Evolutionary conservation across 2,797 vertebrate genomes (phyloP), one percentile per base, ranked within the genome.

Genomic region (Orientallactaga sibirica): DNA sequence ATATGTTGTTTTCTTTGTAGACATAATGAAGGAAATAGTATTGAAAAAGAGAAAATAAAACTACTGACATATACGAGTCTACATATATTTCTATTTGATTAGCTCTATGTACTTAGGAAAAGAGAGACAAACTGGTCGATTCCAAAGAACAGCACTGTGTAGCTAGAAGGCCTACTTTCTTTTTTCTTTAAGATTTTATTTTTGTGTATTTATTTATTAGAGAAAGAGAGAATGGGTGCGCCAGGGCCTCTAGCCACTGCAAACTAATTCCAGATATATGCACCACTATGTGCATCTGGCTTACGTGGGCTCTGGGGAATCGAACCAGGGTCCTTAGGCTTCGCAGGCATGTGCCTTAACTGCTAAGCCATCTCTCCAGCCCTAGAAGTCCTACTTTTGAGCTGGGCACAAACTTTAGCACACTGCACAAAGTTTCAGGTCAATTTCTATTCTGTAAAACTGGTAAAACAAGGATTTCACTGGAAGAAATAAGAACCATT

Each of bases 21-120:
- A 84, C 19, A 76, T 58, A 86, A 86, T 66, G 71, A 79, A 93
- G 48, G 4, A 74, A 87, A 82, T 48, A 67, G 27, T 62, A 94
- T 90, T 88, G 9, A 76, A 90, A 93, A 95, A 68, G 2, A 86
- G 25, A 86, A 88, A 89, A 58, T 3, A 52, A 80, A 90, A 48
- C 12, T 1, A 41, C 22, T 68, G 3, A 70, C 4, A 77, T 4
- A 73, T 24, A 73, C 33, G 29, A 78, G 29, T 52, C 19, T 82
- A 43, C 41, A 88, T 20, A 82, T 82, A 91, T 83, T 92, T 66
- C 77, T 84, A 52, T 61, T 66, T 92, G 5, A 62, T 86, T 76
- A 81, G 20, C 5, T 91, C 64, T 20, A 52, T 12, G 16, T 68
- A 81, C 14, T 87, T 67, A 74, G 2, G 11, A 73, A 52, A 11